A percentile compares a stretch with the other conserved stretches of the same genome.
These are phyloP conservation scores for Leguminivora glycinivorella DNA, from an alignment of 1,140 invertebrate species.

Conservation along the genomic window DNA sequence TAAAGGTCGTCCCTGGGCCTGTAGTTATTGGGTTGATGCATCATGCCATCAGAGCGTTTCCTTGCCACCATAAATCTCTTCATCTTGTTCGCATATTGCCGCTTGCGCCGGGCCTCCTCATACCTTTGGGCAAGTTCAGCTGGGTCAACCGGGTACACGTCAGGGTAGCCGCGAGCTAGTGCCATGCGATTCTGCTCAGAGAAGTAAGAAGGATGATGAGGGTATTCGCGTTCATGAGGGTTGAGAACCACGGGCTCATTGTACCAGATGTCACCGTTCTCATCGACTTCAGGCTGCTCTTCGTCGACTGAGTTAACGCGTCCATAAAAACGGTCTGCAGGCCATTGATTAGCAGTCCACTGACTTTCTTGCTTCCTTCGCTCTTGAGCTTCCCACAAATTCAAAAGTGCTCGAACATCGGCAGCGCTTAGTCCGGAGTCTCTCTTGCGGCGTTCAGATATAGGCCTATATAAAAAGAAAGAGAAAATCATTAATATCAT, in stretches of 20 bases:
- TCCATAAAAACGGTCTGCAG: constrained; percentile 68
- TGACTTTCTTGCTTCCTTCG: constrained; percentile 74
- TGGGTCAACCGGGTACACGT: constrained; percentile 63
- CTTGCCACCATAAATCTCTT: constrained; percentile 78
- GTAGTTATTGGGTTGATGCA: constrained; percentile 60
- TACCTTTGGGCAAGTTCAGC: constrained; percentile 68
- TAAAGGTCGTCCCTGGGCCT: constrained; percentile 74
- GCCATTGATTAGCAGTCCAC: constrained; percentile 69
- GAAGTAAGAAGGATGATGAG: constrained; percentile 64
- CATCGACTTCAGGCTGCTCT: constrained; percentile 66
- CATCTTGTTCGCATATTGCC: constrained; percentile 73
- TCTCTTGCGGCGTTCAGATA: constrained; percentile 71
- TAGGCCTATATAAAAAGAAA: constrained; percentile 53
- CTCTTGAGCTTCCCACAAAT: constrained; percentile 76
- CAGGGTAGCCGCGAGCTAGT: constrained; percentile 59
- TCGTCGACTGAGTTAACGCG: constrained; percentile 61
- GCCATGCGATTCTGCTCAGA: constrained; percentile 71
- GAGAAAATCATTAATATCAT: constrained; percentile 16
- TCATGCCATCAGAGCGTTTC: constrained; percentile 70
- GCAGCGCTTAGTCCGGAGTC: constrained; percentile 75
- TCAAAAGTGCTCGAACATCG: constrained; percentile 72
- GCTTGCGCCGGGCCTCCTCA: constrained; percentile 74
- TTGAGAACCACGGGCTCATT: constrained; percentile 69
- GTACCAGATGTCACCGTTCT: constrained; percentile 73
- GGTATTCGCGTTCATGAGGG: constrained; percentile 63